Conservation (phyloP, 2,888 invertebrate species). For the Acleris holmiana region DNA sequence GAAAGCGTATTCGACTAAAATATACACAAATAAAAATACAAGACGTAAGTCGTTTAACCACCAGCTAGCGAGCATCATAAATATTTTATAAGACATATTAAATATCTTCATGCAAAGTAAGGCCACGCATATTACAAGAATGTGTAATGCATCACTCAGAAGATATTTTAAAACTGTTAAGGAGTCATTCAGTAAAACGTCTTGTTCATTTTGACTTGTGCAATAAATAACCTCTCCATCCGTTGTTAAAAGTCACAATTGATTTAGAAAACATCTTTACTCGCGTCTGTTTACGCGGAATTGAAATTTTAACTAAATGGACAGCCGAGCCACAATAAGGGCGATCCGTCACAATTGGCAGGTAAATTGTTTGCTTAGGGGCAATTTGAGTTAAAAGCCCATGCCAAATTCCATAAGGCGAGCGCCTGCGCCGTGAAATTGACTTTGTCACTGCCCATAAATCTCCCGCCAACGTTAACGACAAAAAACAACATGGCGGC, state of each 20-base stretch:
- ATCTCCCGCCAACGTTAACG: constrained; percentile 65
- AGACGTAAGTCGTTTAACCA: background rate
- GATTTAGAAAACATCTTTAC: constrained; percentile 25
- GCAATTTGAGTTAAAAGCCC: constrained; percentile 78
- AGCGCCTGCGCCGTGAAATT: constrained; percentile 74
- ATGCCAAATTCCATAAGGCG: constrained; percentile 68
- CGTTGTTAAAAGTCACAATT: constrained; percentile 10
- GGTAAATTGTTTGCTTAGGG: constrained; percentile 78
- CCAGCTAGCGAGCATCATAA: background rate
- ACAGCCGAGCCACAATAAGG: constrained; percentile 52
- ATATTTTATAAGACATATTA: constrained; percentile 6
- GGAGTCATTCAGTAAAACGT: constrained; percentile 13
- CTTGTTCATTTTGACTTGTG: constrained; percentile 9
- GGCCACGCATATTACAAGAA: constrained; percentile 6
- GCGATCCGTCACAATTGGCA: constrained; percentile 77
- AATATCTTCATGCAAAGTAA: constrained; percentile 5
- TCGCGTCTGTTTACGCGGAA: constrained; percentile 52
- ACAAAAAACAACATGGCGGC: constrained; percentile 65
- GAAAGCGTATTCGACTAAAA: background rate
- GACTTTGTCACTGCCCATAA: constrained; percentile 82
- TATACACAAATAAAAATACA: constrained; percentile 1
- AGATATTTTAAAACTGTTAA: constrained; percentile 6
- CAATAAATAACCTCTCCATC: constrained; percentile 17
- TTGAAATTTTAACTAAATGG: constrained; percentile 72
- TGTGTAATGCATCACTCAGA: constrained; percentile 3